phyloP scores from a whole-genome alignment of 2,797 vertebrate species.

The Centropyge bicolor region DNA sequence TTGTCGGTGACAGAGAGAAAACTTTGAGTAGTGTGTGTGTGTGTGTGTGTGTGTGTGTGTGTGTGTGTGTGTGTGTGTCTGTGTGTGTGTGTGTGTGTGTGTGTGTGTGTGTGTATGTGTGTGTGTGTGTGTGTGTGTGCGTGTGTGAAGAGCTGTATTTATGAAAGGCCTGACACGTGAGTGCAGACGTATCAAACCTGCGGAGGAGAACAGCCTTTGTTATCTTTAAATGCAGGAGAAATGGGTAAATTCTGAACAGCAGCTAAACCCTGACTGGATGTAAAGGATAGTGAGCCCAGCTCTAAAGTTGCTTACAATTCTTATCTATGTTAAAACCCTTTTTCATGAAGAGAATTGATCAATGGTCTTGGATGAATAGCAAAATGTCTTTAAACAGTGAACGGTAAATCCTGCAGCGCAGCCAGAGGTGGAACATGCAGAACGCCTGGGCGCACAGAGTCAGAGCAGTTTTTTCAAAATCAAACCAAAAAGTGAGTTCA shows the following conservation, averaged over 20 bases:
- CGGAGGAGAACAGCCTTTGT: conserved; percentile 18
- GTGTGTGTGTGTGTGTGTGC: not conserved
- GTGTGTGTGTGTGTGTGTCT: not conserved
- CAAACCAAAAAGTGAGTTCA: not conserved
- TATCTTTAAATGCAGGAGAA: conserved; percentile 34
- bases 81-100: not conserved
- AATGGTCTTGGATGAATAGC: not conserved
- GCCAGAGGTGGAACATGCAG: not conserved
- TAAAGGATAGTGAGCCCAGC: conserved; percentile 29
- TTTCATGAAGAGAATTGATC: not conserved
- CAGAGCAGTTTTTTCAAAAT: not conserved
- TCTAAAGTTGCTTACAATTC: not conserved
- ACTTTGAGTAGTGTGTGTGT: not conserved
- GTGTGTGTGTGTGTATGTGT: not conserved
- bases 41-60: not conserved
- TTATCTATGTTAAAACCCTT: conserved; percentile 8
- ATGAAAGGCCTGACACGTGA: conserved; percentile 33
- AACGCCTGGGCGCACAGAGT: not conserved
- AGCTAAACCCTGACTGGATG: conserved; percentile 34
- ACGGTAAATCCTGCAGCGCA: not conserved
- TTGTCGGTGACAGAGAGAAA: conserved; percentile 5
- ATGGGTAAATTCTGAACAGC: conserved; percentile 25
- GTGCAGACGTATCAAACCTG: conserved; percentile 2
- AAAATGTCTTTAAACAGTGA: not conserved
- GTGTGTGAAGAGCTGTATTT: not conserved